These are phyloP conservation scores for Anas bahamensis DNA, from an alignment of 2,797 vertebrate genomes.

Conservation along the genomic window DNA sequence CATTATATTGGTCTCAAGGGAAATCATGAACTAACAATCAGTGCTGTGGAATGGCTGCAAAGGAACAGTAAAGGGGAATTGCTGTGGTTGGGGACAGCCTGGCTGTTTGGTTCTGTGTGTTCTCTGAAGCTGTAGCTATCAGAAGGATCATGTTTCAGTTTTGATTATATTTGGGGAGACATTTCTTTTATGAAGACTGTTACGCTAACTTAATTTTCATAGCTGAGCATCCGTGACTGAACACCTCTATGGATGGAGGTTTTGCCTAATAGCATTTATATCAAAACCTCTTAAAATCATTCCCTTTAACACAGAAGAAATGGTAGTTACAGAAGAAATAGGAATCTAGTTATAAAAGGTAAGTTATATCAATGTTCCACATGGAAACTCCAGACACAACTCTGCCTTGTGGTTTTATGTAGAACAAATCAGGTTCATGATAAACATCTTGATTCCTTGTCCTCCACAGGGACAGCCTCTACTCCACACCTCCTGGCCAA, in stretches of 20 bases:
- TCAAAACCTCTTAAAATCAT: neutral
- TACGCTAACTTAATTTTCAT: neutral
- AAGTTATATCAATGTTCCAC: neutral
- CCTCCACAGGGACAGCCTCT: neutral
- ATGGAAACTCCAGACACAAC: neutral
- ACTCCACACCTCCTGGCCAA: accelerated
- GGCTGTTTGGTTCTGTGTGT: neutral
- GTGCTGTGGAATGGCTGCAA: neutral
- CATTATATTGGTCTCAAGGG: neutral
- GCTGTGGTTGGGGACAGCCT: too few relatives aligned
- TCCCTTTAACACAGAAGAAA: neutral
- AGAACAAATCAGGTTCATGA: neutral
- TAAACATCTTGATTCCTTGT: neutral
- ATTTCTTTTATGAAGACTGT: neutral
- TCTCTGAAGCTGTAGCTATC: neutral
- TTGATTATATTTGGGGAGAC: neutral
- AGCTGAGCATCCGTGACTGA: neutral
- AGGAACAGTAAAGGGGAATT: neutral
- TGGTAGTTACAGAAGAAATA: neutral
- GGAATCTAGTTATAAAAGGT: neutral
- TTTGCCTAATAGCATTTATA: neutral
- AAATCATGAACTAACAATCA: neutral
- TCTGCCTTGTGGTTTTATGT: neutral
- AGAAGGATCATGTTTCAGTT: neutral
- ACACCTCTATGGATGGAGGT: neutral